These are phyloP conservation scores for Paedocypris sp. DNA, from an alignment of 2,113 vertebrate genomes.

Conservation along the genomic window DNA sequence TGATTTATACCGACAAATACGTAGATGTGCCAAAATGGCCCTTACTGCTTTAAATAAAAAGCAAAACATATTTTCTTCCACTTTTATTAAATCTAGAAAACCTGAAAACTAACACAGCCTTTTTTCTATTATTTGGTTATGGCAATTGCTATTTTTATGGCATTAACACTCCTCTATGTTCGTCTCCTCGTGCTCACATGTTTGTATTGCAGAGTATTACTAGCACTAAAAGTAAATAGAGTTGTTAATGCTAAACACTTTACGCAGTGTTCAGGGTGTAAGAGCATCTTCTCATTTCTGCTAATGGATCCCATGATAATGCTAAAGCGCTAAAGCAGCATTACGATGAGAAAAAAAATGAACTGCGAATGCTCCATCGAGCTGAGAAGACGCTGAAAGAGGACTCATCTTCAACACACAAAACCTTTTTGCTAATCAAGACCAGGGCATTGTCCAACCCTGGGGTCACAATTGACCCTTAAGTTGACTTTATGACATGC, in stretches of 20 bases:
- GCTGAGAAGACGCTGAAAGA: slow-evolving; percentile 9
- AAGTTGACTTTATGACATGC: no score
- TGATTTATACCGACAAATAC: background rate
- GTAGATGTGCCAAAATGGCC: background rate
- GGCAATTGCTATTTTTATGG: background rate
- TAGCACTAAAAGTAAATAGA: slow-evolving; percentile 9
- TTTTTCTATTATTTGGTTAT: slow-evolving; percentile 1
- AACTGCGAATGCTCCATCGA: slow-evolving; percentile 12
- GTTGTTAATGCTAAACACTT: slow-evolving; percentile 1
- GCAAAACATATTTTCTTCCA: background rate
- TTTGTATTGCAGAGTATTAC: background rate
- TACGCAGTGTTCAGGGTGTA: slow-evolving; percentile 8
- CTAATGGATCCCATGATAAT: slow-evolving; percentile 14
- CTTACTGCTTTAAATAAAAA: background rate
- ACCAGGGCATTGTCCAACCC: no score
- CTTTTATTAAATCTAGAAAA: slow-evolving; percentile 5
- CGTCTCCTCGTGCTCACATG: background rate
- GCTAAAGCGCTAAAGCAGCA: background rate
- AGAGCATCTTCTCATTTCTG: slow-evolving; percentile 10
- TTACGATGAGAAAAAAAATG: slow-evolving; percentile 15
- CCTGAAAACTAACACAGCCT: background rate
- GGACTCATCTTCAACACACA: slow-evolving; percentile 6
- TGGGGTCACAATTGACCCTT: no score
- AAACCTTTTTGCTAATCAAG: no score
- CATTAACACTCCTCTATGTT: background rate